phyloP scores from a whole-genome alignment of 2,113 vertebrate species.

The Larimichthys polyactis region DNA sequence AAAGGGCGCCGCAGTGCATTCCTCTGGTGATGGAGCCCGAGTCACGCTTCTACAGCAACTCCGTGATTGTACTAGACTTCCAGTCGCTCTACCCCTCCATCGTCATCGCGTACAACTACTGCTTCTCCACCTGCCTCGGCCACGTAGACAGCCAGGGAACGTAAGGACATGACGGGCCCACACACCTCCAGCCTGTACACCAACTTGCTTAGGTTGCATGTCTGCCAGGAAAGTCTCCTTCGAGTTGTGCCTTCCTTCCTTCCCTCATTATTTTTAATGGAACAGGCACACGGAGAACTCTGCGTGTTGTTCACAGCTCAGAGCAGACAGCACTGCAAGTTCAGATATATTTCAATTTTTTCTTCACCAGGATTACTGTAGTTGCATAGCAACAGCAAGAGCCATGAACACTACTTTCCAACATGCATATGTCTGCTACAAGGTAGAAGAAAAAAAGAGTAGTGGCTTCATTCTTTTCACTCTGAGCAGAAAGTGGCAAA shows the following conservation, averaged over 20 bases:
- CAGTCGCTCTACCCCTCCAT: conserved; percentile 98
- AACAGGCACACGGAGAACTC: conserved; percentile 21
- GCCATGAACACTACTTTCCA: conserved; percentile 26
- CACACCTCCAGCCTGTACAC: background rate
- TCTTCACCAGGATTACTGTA: conserved; percentile 36
- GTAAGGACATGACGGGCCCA: conserved; percentile 84
- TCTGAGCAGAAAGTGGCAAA: conserved; percentile 1
- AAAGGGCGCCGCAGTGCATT: conserved; percentile 93
- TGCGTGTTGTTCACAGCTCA: conserved; percentile 42
- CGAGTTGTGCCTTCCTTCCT: background rate
- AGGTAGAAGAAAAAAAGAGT: conserved; percentile 15
- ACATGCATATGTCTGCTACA: conserved; percentile 29
- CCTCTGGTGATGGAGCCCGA: conserved; percentile 98
- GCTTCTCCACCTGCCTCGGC: conserved; percentile 97
- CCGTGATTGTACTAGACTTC: conserved; percentile 96
- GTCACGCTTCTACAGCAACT: conserved; percentile 98
- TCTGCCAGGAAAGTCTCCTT: conserved; percentile 9
- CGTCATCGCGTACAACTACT: conserved; percentile 99
- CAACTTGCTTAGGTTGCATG: background rate
- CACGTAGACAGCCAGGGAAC: conserved; percentile 94
- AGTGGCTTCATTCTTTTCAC: conserved; percentile 1
- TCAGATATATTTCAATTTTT: conserved; percentile 14
- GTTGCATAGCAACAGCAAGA: conserved; percentile 73
- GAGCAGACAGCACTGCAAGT: conserved; percentile 21
- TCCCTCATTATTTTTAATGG: conserved; percentile 46